Evolutionary conservation across 2,888 invertebrate species (phyloP).

Genomic region (Eupithecia exiguata): DNA sequence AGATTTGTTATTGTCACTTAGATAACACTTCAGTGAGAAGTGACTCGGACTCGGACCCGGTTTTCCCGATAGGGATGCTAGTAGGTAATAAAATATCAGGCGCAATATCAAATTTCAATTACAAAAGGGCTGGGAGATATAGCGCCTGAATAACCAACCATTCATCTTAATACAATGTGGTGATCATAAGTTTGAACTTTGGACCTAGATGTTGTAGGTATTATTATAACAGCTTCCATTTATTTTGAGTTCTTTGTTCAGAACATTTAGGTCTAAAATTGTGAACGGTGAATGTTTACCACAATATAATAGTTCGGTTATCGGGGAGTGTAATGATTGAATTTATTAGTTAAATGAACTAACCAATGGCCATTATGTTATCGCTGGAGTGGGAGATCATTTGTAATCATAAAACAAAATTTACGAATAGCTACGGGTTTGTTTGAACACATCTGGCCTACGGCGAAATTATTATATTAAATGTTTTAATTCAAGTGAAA

Average conservation of each 20-base stretch:
- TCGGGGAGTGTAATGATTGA: slow-evolving; percentile 14
- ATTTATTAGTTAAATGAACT: slow-evolving; percentile 32
- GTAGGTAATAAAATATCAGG: neutral
- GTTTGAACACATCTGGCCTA: neutral
- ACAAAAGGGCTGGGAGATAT: neutral
- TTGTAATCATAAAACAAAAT: slow-evolving; percentile 8
- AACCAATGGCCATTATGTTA: slow-evolving; percentile 16
- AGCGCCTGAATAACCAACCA: neutral
- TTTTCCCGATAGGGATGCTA: no score
- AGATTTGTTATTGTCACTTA: no score
- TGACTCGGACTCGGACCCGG: no score
- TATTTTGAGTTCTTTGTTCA: slow-evolving; percentile 10
- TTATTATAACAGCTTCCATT: neutral
- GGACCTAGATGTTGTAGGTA: slow-evolving; percentile 6
- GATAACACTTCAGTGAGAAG: neutral
- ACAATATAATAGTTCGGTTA: slow-evolving; percentile 9
- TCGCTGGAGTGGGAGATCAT: slow-evolving; percentile 7
- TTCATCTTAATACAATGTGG: slow-evolving; percentile 10
- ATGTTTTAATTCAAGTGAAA: slow-evolving; percentile 5
- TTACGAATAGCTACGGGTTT: neutral
- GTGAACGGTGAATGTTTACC: neutral
- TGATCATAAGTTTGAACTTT: slow-evolving; percentile 10
- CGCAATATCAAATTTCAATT: neutral
- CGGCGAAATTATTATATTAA: neutral
- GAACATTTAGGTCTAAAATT: slow-evolving; percentile 13